Conservation (phyloP, 1,140 invertebrate species). For the Drosophila bipectinata region DNA sequence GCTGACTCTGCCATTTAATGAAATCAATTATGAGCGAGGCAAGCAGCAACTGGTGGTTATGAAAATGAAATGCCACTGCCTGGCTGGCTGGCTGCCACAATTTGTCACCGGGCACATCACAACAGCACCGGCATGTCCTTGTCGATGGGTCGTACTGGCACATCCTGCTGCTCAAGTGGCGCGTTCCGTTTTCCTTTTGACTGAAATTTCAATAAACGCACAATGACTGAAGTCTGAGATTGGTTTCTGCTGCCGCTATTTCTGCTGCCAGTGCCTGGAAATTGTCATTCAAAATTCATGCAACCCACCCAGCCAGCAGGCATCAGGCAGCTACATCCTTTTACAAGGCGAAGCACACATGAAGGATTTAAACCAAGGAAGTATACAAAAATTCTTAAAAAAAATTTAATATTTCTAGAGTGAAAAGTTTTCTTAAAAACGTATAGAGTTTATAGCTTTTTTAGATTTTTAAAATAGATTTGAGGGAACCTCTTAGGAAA, state of each 20-base stretch:
- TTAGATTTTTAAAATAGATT: not conserved
- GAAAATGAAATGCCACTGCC: conserved; percentile 61
- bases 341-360: conserved; percentile 8
- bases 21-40: conserved; percentile 40
- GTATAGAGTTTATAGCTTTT: not conserved
- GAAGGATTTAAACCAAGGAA: not conserved
- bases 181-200: conserved; percentile 59
- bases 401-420: not conserved
- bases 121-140: conserved; percentile 40
- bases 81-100: conserved; percentile 32
- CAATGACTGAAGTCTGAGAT: conserved; percentile 35
- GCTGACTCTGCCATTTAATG: conserved; percentile 31
- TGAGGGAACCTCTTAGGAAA: too few species aligned
- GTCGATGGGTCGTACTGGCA: conserved; percentile 18
- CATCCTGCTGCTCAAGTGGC: conserved; percentile 69
- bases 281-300: conserved; percentile 77
- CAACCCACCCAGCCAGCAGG: conserved; percentile 59
- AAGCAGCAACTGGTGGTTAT: conserved; percentile 56
- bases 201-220: conserved; percentile 40
- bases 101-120: conserved; percentile 52
- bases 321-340: conserved; percentile 31
- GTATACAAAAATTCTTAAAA: not conserved
- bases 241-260: conserved; percentile 13
- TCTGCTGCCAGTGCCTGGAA: conserved; percentile 34
- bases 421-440: not conserved